These are phyloP conservation scores for Plutella xylostella DNA, from an alignment of 2,888 invertebrate genomes.

Conservation along the genomic window DNA sequence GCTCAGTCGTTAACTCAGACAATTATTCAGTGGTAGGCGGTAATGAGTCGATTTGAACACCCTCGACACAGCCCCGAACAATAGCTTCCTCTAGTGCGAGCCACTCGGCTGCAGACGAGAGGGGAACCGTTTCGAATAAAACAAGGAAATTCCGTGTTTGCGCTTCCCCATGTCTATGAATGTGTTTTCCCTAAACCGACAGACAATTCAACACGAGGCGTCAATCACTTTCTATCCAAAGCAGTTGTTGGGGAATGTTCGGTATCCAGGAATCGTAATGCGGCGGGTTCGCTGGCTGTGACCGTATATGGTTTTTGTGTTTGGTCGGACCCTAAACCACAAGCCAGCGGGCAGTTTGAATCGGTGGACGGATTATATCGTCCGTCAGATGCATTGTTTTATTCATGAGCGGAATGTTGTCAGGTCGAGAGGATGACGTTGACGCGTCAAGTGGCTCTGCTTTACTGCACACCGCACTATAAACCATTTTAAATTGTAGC, in stretches of 20 bases:
- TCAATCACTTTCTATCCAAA: background rate
- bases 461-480: background rate
- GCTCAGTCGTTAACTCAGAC: slow-evolving; percentile 32
- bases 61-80: slow-evolving; percentile 40
- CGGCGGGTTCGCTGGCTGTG: no score
- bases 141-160: slow-evolving; percentile 49
- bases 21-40: slow-evolving; percentile 39
- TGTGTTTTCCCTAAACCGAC: background rate
- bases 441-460: background rate
- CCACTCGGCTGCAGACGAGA: slow-evolving; percentile 34
- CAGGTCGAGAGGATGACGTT: slow-evolving; percentile 2
- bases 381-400: slow-evolving; percentile 8
- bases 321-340: background rate
- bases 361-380: slow-evolving; percentile 1
- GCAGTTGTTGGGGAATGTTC: no score
- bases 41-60: slow-evolving; percentile 49
- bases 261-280: no score
- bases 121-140: slow-evolving; percentile 50
- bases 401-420: slow-evolving; percentile 13
- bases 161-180: slow-evolving; percentile 26
- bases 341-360: background rate
- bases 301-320: background rate
- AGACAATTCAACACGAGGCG: no score
- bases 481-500: background rate
- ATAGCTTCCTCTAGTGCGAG: slow-evolving; percentile 38